phyloP scores from a whole-genome alignment of 37 sponge, comb jelly and placozoan genomes.

The Petrosia ficiformis region DNA sequence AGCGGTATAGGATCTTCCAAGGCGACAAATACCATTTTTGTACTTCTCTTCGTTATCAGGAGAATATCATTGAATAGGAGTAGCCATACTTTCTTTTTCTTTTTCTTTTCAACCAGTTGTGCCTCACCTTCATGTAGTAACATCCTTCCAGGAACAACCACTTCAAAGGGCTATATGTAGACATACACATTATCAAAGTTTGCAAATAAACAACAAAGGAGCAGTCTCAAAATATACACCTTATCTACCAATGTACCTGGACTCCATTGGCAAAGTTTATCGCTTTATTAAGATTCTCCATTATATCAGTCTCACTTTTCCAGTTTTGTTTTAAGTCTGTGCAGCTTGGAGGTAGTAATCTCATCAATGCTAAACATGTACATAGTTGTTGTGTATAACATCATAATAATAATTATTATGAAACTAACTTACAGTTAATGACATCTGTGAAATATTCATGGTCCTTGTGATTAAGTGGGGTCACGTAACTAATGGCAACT shows the following conservation, averaged over 20 bases:
- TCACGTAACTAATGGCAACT: constrained; percentile 34
- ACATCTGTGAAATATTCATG: constrained; percentile 30
- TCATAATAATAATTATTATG: not conserved
- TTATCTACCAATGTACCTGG: not conserved
- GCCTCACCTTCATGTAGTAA: constrained; percentile 62
- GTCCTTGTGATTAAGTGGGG: constrained; percentile 34
- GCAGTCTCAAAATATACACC: not conserved
- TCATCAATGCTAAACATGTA: too few species aligned
- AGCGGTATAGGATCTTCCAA: constrained; percentile 50
- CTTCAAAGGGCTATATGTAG: constrained; percentile 5
- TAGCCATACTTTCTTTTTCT: constrained; percentile 47
- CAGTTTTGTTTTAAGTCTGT: not conserved
- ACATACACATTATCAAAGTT: not conserved
- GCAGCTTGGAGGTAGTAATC: not conserved
- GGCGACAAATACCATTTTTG: too few species aligned
- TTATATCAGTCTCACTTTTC: not conserved
- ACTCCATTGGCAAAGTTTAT: not conserved
- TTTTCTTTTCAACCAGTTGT: constrained; percentile 42
- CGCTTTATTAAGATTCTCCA: not conserved
- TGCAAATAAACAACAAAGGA: not conserved
- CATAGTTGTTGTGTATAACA: too few species aligned
- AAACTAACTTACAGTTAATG: constrained; percentile 18
- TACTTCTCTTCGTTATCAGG: constrained; percentile 41
- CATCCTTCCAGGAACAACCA: constrained; percentile 48
- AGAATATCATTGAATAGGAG: constrained; percentile 71